Conservation (phyloP, 2,797 vertebrate genomes). For the Lagodon rhomboides region DNA sequence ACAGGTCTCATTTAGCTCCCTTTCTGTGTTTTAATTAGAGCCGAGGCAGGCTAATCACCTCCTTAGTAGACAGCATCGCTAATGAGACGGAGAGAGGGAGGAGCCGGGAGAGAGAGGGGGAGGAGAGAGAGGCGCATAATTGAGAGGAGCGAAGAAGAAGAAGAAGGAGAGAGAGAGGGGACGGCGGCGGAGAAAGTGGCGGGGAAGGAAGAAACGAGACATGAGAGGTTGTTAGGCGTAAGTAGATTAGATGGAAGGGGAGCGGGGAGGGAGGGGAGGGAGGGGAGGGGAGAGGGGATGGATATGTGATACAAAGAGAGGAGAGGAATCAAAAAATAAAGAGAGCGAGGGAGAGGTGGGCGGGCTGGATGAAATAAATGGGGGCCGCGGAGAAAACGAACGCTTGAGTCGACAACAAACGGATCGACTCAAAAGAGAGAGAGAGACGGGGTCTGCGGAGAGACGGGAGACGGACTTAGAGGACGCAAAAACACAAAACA, state of each 20-base stretch:
- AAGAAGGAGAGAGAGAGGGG: conserved; percentile 46
- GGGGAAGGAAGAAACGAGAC: conserved; percentile 61
- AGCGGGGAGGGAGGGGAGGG: conserved; percentile 6
- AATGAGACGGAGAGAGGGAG: conserved; percentile 81
- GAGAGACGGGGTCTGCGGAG: conserved; percentile 44
- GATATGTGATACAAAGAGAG: conserved; percentile 23
- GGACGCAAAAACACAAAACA: conserved; percentile 43
- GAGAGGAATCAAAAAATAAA: conserved; percentile 23
- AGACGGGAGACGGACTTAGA: conserved; percentile 43
- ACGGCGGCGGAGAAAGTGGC: conserved; percentile 53
- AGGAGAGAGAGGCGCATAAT: conserved; percentile 26
- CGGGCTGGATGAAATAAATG: conserved; percentile 65
- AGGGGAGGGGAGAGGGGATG: conserved; percentile 12
- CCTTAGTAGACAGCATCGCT: conserved; percentile 81
- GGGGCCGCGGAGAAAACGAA: conserved; percentile 59
- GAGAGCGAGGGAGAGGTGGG: conserved; percentile 15
- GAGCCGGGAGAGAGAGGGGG: conserved; percentile 63
- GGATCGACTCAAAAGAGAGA: conserved; percentile 48
- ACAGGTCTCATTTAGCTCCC: conserved; percentile 80
- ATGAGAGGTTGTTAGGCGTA: conserved; percentile 68
- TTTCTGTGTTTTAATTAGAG: conserved; percentile 83
- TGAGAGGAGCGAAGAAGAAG: too few relatives aligned
- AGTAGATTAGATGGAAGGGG: conserved; percentile 65
- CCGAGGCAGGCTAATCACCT: conserved; percentile 80
- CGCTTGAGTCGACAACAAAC: conserved; percentile 65